These are phyloP conservation scores for Clarias gariepinus DNA, from an alignment of 2,113 vertebrate species.

Conservation along the genomic window DNA sequence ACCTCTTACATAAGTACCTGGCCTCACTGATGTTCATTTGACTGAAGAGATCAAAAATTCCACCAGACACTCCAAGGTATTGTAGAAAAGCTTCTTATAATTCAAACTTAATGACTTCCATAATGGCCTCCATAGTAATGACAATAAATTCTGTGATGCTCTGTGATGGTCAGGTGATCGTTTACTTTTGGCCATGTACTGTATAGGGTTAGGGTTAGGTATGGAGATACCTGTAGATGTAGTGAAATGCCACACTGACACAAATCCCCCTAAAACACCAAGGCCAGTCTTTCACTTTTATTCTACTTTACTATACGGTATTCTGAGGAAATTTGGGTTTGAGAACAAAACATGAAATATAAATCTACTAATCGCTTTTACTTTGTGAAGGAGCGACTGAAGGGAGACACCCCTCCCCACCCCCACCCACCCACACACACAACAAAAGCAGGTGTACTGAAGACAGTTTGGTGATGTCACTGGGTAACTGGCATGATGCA, in stretches of 20 bases:
- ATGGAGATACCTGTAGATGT: too few species aligned
- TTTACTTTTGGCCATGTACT: background rate
- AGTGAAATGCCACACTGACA: background rate
- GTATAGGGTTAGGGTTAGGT: background rate
- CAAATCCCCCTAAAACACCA: background rate
- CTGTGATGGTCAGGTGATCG: background rate
- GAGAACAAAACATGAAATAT: background rate
- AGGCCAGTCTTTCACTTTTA: background rate
- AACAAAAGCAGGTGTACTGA: background rate
- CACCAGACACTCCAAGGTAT: background rate
- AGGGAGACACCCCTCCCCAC: background rate
- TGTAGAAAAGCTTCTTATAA: background rate
- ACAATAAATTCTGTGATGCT: too few species aligned
- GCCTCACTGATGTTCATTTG: background rate
- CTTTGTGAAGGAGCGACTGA: background rate
- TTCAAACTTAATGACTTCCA: too few species aligned
- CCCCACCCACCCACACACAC: background rate
- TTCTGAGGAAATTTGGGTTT: background rate
- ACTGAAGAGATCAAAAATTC: background rate
- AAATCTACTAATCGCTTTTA: background rate
- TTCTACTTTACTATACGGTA: too few species aligned
- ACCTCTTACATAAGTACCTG: background rate
- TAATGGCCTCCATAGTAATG: too few species aligned
- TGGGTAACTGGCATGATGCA: background rate
- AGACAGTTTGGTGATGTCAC: background rate